Base-by-base conservation (phyloP, 2,113 vertebrate species). In the Hiodon alosoides region DNA sequence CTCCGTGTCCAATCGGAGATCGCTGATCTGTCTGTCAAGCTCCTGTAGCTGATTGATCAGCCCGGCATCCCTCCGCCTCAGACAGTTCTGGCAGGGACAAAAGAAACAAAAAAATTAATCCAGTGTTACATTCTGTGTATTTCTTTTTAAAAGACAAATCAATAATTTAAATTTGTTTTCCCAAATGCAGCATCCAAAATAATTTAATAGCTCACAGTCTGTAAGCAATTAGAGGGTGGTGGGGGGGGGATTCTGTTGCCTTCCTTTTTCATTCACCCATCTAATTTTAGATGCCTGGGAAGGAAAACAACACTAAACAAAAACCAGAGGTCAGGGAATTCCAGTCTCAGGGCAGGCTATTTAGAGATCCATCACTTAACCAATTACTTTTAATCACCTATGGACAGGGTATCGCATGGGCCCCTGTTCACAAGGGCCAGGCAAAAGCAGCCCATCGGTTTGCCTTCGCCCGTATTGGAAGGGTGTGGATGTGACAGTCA, bases 1-100 rank as follows among this genome's bases (percentile, higher is more conserved):
- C 47, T 96, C 93, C 1, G 89, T 90, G 80, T 98, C 96, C 83
- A 98, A 76, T 61, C 91, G 91, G 76, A 97, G 90, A 78, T 96
- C 94, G 13, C 92, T 94, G 85, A 98, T 98, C 89, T 97, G 96
- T 76, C 92, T 91, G 92, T 97, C 95, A 58, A 98, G 84, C 79
- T 97, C 94, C 84, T 97, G 95, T 2, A 98, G 83, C 86, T 97
- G 95, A 78, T 81, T 93, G 83, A 97, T 86, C 57, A 98, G 87
- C 31, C 94, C 95, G 0, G 93, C 93, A 3, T 98, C 97, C 78
- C 93, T 89, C 84, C 92, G 91, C 75, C 94, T 86, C 82, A 98
- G 85, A 86, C 95, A 97, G 84, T 94, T 96, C 97, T 98, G 79
- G 68, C 54, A 46, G 9, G 31, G 78, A 70, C 11, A 67, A 31